Percentiles rank a stretch among this genome's conserved stretches.
These are phyloP conservation scores for Morelia viridis DNA, from an alignment of 2,797 vertebrate genomes.

Conservation along the genomic window DNA sequence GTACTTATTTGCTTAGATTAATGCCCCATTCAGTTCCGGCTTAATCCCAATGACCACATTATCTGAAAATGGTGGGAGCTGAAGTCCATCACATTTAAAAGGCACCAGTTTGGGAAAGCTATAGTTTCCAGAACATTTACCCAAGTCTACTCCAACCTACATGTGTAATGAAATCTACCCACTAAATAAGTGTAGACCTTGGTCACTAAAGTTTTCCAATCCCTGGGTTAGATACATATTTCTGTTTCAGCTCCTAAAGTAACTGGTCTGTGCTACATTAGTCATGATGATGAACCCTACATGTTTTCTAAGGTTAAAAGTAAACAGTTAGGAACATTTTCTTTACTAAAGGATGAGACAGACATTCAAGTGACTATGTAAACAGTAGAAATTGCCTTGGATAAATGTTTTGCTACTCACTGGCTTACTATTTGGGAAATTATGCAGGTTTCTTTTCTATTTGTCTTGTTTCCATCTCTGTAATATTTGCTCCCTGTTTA, in stretches of 20 bases:
- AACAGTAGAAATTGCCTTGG: not conserved
- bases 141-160: not conserved
- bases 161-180: not conserved
- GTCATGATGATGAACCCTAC: not conserved
- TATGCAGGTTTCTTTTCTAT: not conserved
- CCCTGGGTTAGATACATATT: not conserved
- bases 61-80: not conserved
- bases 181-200: not conserved
- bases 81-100: not conserved
- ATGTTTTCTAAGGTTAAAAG: not conserved
- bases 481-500: fast-evolving
- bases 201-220: not conserved
- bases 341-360: not conserved
- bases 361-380: fast-evolving
- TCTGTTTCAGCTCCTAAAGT: not conserved
- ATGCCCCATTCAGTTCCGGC: not conserved
- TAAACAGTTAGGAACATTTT: not conserved
- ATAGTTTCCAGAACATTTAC: not conserved
- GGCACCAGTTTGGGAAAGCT: not conserved
- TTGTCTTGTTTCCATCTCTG: not conserved
- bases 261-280: not conserved
- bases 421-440: not conserved
- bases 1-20: not conserved
- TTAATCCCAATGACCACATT: not conserved
- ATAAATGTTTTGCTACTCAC: constrained; percentile 17